Base-by-base conservation (phyloP, 2,113 vertebrate species). In the Odobenus rosmarus region DNA sequence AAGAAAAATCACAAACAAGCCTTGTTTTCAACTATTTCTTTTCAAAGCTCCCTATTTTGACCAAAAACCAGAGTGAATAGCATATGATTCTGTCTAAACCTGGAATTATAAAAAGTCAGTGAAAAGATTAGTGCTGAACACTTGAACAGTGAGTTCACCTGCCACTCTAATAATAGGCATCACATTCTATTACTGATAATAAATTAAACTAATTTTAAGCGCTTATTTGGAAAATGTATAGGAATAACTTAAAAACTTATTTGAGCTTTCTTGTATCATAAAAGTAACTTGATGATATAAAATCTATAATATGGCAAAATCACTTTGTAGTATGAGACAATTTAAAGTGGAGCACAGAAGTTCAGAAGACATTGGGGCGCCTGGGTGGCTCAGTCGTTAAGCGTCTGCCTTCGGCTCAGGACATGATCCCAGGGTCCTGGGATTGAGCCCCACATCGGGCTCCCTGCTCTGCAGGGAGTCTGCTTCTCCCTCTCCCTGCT, bases 181-280 rank as follows among this genome's bases (percentile, higher is more conserved):
- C 51, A 81, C 3, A 91, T 49, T 96, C 67, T 84, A 88, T 80
- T 92, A 92, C 28, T 51, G 59, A 87, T 33, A 93, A 80, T 55
- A 61, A 51, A 92, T 89, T 81, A 98, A 98, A 89, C 9, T 91
- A 84, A 83, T 28, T 84, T 6, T 97, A 95, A 97, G 51, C 51
- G 0, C 26, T 46, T 53, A 81, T 61, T 93, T 92, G 61, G 19
- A 90, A 95, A 96, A 96, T 76, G 93, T 93, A 96, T 53, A 95
- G 87, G 62, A 69, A 62, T 62, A 97, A 76, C 51, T 88, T 81
- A 83, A 97, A 97, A 86, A 96, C 36, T 59, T 51, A 98, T 79
- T 79, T 97, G 51, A 49, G 19, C 24, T 97, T 91, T 71, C 57
- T 92, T 95, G 13, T 83, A 88, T 92, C 11, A 59, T 83, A 89